Evolutionary conservation across 2,888 invertebrate genomes (phyloP).

Genomic region (Calliopum simillimum): DNA sequence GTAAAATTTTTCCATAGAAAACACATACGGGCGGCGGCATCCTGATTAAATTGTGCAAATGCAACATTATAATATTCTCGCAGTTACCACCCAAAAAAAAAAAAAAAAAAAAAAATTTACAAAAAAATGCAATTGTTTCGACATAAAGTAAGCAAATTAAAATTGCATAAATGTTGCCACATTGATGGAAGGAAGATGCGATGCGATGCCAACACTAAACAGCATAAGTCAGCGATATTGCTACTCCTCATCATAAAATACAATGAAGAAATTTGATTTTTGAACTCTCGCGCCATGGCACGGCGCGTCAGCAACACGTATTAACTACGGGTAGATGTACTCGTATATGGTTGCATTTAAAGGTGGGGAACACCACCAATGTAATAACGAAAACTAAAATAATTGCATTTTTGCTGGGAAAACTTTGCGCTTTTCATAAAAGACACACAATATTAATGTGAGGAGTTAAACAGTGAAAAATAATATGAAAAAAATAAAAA

Average conservation of each 20-base stretch:
- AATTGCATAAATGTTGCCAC: no score
- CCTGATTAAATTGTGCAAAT: no score
- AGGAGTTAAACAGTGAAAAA: not conserved
- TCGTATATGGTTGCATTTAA: no score
- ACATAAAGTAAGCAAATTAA: no score
- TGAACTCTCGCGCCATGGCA: constrained; percentile 1
- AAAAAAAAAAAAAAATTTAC: no score
- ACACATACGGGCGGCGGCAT: no score
- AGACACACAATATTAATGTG: not conserved
- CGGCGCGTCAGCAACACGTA: not conserved
- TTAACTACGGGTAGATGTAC: not conserved
- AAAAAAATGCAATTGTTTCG: no score
- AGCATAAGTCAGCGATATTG: no score
- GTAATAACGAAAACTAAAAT: not conserved
- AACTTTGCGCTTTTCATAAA: not conserved
- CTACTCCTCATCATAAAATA: no score
- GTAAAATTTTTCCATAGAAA: no score
- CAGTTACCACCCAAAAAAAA: no score
- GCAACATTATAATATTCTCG: no score
- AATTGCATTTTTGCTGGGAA: constrained; percentile 11
- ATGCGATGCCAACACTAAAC: not conserved
- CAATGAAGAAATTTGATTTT: constrained; percentile 12
- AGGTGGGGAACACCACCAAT: not conserved
- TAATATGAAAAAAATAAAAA: not conserved
- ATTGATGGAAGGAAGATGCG: not conserved